Conservation (phyloP, 1,140 invertebrate species). For the Ptiloglossa arizonensis region DNA sequence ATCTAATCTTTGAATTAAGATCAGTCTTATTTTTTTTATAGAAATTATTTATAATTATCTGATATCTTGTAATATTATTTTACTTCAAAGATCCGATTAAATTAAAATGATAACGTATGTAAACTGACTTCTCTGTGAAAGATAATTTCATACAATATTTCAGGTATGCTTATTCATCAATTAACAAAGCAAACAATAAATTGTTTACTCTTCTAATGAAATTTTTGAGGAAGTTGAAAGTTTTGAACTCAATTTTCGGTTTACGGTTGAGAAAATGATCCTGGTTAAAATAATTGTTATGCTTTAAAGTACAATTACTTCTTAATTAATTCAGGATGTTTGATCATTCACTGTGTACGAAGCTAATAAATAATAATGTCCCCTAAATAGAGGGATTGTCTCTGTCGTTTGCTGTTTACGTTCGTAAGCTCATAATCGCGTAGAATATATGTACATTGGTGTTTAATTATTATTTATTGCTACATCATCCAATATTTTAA, state of each 20-base stretch:
- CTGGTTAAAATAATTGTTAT: constrained; percentile 24
- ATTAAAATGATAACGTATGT: too few relatives aligned
- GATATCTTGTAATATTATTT: too few relatives aligned
- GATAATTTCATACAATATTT: too few relatives aligned
- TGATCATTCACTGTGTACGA: constrained; percentile 25
- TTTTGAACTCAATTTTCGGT: neutral
- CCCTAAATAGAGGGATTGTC: constrained; percentile 19
- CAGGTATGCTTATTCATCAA: too few relatives aligned
- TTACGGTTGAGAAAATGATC: neutral
- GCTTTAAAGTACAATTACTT: constrained; percentile 1
- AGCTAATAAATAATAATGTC: constrained; percentile 42
- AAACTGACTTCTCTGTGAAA: too few relatives aligned
- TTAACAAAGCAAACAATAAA: too few relatives aligned
- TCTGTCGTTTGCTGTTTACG: constrained; percentile 24
- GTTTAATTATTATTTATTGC: constrained; percentile 36
- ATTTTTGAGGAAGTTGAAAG: too few relatives aligned
- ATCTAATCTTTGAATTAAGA: too few relatives aligned
- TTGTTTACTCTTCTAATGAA: too few relatives aligned
- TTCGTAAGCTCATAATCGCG: constrained; percentile 24
- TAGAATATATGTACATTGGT: constrained; percentile 3
- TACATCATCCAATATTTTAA: neutral
- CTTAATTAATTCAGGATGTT: constrained; percentile 43
- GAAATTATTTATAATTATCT: too few relatives aligned
- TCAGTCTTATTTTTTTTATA: too few relatives aligned
- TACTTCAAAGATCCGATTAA: too few relatives aligned